Percentiles rank a stretch among this genome's conserved stretches.
Conservation (phyloP, 2,797 vertebrate species). For the Pygocentrus nattereri region DNA sequence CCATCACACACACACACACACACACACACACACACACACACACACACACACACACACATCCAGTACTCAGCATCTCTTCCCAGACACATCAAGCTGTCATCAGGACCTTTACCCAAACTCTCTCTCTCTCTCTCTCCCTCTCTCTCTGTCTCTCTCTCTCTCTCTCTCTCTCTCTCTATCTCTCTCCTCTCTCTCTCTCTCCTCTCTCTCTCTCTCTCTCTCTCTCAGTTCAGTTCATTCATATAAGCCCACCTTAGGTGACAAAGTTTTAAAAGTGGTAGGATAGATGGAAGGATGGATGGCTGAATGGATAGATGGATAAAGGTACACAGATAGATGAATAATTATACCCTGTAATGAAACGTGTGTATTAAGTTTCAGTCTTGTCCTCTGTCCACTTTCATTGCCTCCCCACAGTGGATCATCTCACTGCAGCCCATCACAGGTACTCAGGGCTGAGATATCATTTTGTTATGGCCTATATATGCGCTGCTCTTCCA, state of each 20-base stretch:
- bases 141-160: not conserved
- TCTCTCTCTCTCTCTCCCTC: not conserved
- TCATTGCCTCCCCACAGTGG: too few relatives aligned
- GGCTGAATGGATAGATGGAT: too few relatives aligned
- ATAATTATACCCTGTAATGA: too few relatives aligned
- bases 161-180: not conserved
- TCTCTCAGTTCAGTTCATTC: not conserved
- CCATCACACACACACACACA: not conserved
- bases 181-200: not conserved
- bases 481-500: too few relatives aligned
- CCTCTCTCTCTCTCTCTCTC: not conserved
- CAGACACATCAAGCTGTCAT: constrained; percentile 2
- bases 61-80: not conserved
- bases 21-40: not conserved
- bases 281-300: too few relatives aligned
- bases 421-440: not conserved
- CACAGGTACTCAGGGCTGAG: not conserved
- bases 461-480: not conserved
- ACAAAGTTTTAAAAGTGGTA: too few relatives aligned
- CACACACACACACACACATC: not conserved
- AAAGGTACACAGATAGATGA: too few relatives aligned
- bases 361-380: too few relatives aligned
- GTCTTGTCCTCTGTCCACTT: too few relatives aligned
- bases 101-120: not conserved
- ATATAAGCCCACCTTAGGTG: too few relatives aligned